Conservation (phyloP, 2,888 invertebrate genomes). For the Cyaniris semiargus region DNA sequence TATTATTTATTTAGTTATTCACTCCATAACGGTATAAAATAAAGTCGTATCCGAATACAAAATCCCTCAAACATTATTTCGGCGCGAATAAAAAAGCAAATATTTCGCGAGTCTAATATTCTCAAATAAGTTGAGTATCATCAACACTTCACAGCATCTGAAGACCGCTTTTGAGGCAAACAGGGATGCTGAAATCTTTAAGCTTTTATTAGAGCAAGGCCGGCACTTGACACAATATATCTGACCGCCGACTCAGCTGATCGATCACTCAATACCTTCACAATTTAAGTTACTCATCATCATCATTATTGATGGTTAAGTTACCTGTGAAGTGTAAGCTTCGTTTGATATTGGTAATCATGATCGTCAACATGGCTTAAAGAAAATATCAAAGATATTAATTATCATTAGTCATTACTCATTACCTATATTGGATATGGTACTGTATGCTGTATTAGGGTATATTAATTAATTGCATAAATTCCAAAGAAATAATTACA, state of each 20-base stretch:
- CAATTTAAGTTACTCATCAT: not conserved
- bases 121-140: constrained; percentile 39
- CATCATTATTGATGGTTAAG: not conserved
- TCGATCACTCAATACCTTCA: constrained; percentile 55
- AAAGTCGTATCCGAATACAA: no score
- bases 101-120: constrained; percentile 12
- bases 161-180: constrained; percentile 47
- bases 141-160: constrained; percentile 39
- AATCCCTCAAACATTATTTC: constrained; percentile 27
- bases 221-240: constrained; percentile 73
- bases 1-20: no score
- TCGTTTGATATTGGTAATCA: not conserved
- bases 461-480: no score
- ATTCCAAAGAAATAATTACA: no score
- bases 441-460: no score
- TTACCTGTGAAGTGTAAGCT: not conserved
- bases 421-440: no score
- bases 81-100: constrained; percentile 24
- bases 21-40: no score
- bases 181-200: constrained; percentile 63
- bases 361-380: not conserved
- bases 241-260: constrained; percentile 72
- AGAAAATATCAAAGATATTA: not conserved
- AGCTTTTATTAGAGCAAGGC: constrained; percentile 79
- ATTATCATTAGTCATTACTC: no score